Conservation (phyloP, 2,113 vertebrate genomes). For the Salvelinus namaycush region DNA sequence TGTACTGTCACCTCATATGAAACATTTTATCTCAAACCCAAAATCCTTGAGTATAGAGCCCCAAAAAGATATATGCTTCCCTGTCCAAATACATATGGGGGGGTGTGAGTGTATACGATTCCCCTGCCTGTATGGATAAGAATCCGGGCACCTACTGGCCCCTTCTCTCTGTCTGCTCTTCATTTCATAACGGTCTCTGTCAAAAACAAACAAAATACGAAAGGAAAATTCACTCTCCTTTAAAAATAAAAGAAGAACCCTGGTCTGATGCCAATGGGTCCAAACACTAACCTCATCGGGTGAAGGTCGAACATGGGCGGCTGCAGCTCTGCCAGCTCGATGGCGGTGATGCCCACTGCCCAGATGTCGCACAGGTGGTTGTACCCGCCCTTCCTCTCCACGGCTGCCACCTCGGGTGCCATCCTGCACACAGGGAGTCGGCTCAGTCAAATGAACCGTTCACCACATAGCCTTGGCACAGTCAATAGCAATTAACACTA, state of each 20-base stretch:
- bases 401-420: constrained; percentile 44
- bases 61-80: too few species aligned
- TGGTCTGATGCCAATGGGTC: background rate
- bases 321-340: constrained; percentile 43
- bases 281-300: constrained; percentile 37
- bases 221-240: background rate
- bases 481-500: too few species aligned
- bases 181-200: too few species aligned
- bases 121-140: too few species aligned
- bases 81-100: too few species aligned
- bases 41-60: too few species aligned
- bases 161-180: too few species aligned
- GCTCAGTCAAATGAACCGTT: background rate
- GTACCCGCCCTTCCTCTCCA: constrained; percentile 47
- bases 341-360: constrained; percentile 46
- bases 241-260: background rate
- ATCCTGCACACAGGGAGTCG: constrained; percentile 20
- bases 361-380: constrained; percentile 50
- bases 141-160: too few species aligned
- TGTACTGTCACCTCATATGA: too few species aligned
- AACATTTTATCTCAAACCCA: too few species aligned
- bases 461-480: too few species aligned
- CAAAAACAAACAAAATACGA: background rate
- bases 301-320: constrained; percentile 47
- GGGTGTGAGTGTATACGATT: too few species aligned